A percentile compares a stretch with the other conserved stretches of the same genome.
Conservation (phyloP, 2,113 vertebrate genomes). For the Lethenteron camtschaticum region DNA sequence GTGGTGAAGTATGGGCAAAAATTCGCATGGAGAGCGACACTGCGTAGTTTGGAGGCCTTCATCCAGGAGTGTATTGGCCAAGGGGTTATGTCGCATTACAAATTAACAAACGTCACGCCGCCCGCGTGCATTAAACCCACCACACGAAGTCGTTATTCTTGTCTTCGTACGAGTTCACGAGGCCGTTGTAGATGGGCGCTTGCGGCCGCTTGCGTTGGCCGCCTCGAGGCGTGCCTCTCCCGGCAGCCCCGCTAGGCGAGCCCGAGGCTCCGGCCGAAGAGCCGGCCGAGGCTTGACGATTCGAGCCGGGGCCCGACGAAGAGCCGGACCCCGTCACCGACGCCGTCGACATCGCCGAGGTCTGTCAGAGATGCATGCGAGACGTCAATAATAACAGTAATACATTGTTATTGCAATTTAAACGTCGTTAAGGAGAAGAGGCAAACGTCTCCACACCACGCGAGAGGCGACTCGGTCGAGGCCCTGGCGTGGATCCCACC, state of each 20-base stretch:
- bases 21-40: not conserved
- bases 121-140: slow-evolving; percentile 24
- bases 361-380: no score
- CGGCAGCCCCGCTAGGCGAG: slow-evolving; percentile 8
- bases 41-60: not conserved
- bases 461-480: no score
- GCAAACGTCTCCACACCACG: no score
- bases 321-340: no score
- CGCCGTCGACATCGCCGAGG: no score
- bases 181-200: slow-evolving; percentile 66
- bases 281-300: no score
- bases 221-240: slow-evolving; percentile 20
- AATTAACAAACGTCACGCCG: not conserved
- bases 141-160: slow-evolving; percentile 98
- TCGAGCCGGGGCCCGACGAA: no score
- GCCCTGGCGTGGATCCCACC: no score
- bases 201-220: slow-evolving; percentile 51
- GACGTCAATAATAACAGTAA: no score
- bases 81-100: not conserved
- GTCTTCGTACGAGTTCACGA: slow-evolving; percentile 83
- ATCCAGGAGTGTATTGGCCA: not conserved
- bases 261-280: no score
- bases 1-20: not conserved
- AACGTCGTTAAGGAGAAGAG: no score
- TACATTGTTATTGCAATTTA: no score